Evolutionary conservation across 2,113 vertebrate genomes (phyloP), one percentile per base, ranked within the genome.

Genomic region (Fukomys damarensis): DNA sequence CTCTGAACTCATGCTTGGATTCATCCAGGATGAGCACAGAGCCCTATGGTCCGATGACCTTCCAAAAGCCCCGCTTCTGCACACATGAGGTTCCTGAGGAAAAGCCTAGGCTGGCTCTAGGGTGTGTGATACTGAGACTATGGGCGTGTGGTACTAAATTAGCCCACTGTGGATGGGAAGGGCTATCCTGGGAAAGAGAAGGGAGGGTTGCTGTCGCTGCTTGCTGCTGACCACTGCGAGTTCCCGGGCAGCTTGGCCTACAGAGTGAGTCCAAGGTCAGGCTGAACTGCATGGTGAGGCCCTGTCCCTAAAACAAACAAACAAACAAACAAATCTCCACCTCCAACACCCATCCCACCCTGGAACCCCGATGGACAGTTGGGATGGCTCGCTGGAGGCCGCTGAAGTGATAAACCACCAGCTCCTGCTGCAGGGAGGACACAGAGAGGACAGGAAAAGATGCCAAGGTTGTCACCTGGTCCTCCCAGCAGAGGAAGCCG

Each of bases 341-440:
- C 9, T 66, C 17, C 26, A 35, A 4, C 7, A 9, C 16, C 0
- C 16, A 12, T 9, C 5, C 32, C 12, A 10, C 2, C 2, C 22
- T 43, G 56, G 3, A 11, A 35, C 38, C 38, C 26, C 14, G 74
- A n/a, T 17, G 56, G 17, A 46, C 4, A 13, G 59, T 10, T 49
- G 16, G 49, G 19, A 9, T 49, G 35, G 52, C 41, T 22, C 63
- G 10, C 2, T 1, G 28, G 43, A 61, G 13, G 46, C 20, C 9
- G 26, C 68, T 65, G 7, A 41, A 24, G 12, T 9, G 77, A 91
- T 13, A 24, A 16, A n/a, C 20, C 1, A 7, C 20, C 8, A 41
- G 14, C 32, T 13, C 46, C 59, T 2, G 24, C 46, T 24, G n/a
- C 20, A 5, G 2, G 43, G 24, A 66, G 28, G 32, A 43, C 1